Evolutionary conservation across 2,888 invertebrate genomes (phyloP).

Genomic region (Acanthosepion pharaonis): DNA sequence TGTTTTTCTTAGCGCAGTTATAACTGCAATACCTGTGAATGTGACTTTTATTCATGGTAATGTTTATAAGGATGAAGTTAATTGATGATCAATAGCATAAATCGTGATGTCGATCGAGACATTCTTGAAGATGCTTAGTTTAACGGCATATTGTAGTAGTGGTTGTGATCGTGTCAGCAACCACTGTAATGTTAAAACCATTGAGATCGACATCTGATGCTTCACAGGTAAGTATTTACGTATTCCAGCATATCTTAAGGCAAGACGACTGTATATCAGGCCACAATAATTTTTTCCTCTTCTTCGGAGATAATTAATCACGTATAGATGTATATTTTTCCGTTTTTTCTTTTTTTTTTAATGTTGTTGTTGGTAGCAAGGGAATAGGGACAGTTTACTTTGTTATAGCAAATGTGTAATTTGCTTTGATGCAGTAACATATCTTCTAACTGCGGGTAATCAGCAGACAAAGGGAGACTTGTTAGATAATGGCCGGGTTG

Average conservation of each 20-base stretch:
- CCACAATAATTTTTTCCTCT: not conserved
- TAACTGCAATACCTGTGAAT: not conserved
- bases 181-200: not conserved
- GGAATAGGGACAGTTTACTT: not conserved
- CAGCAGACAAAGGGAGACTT: not conserved
- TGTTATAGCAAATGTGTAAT: slow-evolving; percentile 33
- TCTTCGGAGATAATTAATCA: not conserved
- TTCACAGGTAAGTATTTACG: not conserved
- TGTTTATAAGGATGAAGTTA: too few species aligned
- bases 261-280: not conserved
- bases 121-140: not conserved
- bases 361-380: not conserved
- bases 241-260: not conserved
- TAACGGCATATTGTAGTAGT: not conserved
- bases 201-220: not conserved
- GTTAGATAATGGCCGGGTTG: slow-evolving; percentile 14
- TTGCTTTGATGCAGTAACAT: slow-evolving; percentile 11
- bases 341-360: too few species aligned
- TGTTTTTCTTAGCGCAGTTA: too few species aligned
- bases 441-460: slow-evolving; percentile 33
- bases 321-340: not conserved
- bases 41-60: too few species aligned
- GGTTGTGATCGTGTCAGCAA: not conserved
- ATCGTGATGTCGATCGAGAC: not conserved
- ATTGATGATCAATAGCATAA: not conserved